These are phyloP conservation scores for Pithys albifrons DNA, from an alignment of 2,113 vertebrate species.

Conservation along the genomic window DNA sequence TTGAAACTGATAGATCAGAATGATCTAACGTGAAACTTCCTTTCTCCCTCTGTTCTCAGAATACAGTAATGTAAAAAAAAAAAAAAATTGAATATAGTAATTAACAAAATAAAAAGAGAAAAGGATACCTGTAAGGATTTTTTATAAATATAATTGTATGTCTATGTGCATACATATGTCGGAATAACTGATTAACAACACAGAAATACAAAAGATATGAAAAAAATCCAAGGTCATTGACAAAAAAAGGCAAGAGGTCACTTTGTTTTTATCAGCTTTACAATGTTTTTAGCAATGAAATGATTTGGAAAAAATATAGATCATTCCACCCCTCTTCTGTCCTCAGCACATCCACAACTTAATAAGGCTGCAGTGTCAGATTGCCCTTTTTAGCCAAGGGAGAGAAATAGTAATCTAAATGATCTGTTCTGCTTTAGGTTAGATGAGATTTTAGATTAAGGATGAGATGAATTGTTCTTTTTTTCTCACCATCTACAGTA, in stretches of 20 bases:
- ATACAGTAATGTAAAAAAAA: accelerated
- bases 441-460: not conserved
- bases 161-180: not conserved
- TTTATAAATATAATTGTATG: not conserved
- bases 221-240: not conserved
- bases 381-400: not conserved
- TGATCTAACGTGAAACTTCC: not conserved
- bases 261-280: not conserved
- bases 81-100: too few species aligned
- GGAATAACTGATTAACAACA: not conserved
- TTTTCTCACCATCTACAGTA: not conserved
- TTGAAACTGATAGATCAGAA: not conserved
- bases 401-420: not conserved
- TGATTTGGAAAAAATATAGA: not conserved
- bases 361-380: not conserved
- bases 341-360: not conserved
- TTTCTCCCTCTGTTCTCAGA: not conserved
- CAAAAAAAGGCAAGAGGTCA: not conserved
- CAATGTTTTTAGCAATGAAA: not conserved
- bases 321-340: not conserved
- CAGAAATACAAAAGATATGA: not conserved
- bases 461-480: not conserved
- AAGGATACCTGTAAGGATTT: accelerated
- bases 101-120: not conserved
- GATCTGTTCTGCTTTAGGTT: not conserved